Percentiles rank a stretch among this genome's conserved stretches.
Conservation (phyloP, 2,113 vertebrate genomes). For the Sterrhoptilus dennistouni region DNA sequence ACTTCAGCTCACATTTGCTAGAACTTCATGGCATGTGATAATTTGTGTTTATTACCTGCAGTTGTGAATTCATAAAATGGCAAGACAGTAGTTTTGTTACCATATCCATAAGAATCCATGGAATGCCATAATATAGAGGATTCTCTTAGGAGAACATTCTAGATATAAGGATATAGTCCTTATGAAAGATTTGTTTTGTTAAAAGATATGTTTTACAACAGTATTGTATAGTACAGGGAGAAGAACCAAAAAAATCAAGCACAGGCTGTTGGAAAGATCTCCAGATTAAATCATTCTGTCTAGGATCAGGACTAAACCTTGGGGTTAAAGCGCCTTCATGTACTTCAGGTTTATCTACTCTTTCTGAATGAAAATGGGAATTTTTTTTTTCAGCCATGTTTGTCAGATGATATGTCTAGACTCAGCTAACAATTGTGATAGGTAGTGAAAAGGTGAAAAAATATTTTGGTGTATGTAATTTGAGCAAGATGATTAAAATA, state of each 20-base stretch:
- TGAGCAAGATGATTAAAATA: background rate
- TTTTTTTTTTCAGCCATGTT: background rate
- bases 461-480: background rate
- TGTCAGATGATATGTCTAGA: background rate
- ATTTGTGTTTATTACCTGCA: background rate
- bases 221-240: too few relatives aligned
- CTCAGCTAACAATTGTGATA: background rate
- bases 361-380: background rate
- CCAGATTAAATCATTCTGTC: background rate
- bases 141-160: background rate
- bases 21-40: background rate
- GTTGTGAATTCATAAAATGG: background rate
- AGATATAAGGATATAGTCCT: background rate
- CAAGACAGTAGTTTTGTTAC: background rate
- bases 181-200: background rate
- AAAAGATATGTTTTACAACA: background rate
- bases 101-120: too few relatives aligned
- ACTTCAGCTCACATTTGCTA: background rate
- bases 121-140: background rate
- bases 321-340: background rate
- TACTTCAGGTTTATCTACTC: background rate
- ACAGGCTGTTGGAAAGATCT: background rate
- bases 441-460: background rate
- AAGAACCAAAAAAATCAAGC: background rate
- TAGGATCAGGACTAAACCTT: background rate